A percentile compares a stretch with the other conserved stretches of the same genome.
Conservation (phyloP, 2,113 vertebrate genomes). For the Paedocypris sp. region DNA sequence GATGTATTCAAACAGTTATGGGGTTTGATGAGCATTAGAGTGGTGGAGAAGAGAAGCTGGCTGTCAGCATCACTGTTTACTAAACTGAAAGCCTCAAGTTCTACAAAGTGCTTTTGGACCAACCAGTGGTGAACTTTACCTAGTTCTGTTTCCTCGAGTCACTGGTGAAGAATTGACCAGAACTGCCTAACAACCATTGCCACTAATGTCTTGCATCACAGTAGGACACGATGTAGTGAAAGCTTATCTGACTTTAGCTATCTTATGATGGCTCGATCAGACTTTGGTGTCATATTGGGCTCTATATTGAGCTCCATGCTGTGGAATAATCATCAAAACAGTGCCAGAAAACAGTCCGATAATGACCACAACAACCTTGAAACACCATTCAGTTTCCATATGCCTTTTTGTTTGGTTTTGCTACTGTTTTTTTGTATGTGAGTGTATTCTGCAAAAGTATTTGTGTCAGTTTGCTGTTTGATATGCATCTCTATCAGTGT, state of each 20-base stretch:
- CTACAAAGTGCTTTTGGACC: background rate
- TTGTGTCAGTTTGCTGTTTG: conserved; percentile 38
- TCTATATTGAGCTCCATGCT: too few relatives aligned
- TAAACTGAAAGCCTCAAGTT: background rate
- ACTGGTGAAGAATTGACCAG: background rate
- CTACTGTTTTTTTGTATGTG: conserved; percentile 1
- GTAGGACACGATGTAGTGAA: background rate
- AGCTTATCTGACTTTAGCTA: background rate
- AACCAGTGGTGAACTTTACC: background rate
- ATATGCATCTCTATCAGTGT: conserved; percentile 41
- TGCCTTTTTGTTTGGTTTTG: conserved; percentile 27
- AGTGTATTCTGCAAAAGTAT: conserved; percentile 24
- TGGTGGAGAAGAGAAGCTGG: too few relatives aligned
- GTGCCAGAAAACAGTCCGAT: too few relatives aligned
- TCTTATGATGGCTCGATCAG: too few relatives aligned
- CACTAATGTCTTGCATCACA: background rate
- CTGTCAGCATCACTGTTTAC: background rate
- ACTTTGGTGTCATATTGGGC: too few relatives aligned
- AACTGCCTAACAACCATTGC: background rate
- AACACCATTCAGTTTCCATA: conserved; percentile 4
- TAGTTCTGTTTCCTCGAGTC: background rate
- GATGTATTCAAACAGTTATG: too few relatives aligned
- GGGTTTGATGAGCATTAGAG: too few relatives aligned
- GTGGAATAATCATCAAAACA: too few relatives aligned
- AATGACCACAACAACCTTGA: background rate